Evolutionary conservation across 1,140 invertebrate species (phyloP).

Genomic region (Cherax destructor): DNA sequence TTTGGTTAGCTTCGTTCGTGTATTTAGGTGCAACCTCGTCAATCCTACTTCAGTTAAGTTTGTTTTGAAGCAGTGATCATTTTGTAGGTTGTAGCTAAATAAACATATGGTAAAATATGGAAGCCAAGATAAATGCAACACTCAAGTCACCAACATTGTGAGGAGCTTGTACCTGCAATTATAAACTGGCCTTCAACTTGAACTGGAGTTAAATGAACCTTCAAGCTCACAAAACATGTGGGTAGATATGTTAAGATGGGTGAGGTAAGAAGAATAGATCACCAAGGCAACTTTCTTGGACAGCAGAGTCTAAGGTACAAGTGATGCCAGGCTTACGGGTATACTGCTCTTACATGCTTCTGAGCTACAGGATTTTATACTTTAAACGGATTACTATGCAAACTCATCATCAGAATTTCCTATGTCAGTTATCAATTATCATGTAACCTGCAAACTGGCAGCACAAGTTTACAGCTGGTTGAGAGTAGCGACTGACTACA

Average conservation of each 20-base stretch:
- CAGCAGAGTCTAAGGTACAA: slow-evolving; percentile 46
- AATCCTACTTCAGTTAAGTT: neutral
- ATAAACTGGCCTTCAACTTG: neutral
- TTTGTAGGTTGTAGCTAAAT: neutral
- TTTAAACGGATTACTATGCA: neutral
- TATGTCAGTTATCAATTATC: slow-evolving; percentile 26
- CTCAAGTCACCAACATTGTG: neutral
- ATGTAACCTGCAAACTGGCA: slow-evolving; percentile 52
- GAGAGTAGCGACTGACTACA: slow-evolving; percentile 66
- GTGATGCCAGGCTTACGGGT: slow-evolving; percentile 60
- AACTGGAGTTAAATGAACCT: neutral
- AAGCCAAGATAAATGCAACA: neutral
- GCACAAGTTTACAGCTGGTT: slow-evolving; percentile 44
- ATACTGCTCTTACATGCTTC: neutral
- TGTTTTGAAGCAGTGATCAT: neutral
- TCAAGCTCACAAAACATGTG: slow-evolving; percentile 7
- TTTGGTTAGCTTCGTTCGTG: slow-evolving; percentile 13
- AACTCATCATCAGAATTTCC: neutral
- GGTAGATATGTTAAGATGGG: neutral
- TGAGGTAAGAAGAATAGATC: neutral
- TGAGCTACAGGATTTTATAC: neutral
- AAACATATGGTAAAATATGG: neutral
- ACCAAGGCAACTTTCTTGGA: slow-evolving; percentile 9
- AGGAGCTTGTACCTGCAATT: neutral
- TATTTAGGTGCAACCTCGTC: neutral